phyloP scores from a whole-genome alignment of 2,113 vertebrate genomes.

The Podarcis cretensis region DNA sequence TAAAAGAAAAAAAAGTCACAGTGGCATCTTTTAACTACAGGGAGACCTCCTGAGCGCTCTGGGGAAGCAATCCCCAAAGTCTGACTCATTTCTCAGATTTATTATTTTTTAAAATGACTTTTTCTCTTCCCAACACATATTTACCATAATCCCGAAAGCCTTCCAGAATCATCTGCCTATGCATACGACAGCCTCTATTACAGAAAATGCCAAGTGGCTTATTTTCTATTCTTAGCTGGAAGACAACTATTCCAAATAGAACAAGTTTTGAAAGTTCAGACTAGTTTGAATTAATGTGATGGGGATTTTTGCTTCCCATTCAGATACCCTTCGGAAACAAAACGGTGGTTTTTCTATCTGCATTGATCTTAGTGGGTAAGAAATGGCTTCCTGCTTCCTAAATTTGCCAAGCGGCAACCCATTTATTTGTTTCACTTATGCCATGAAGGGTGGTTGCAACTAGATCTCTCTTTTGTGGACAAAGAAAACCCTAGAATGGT shows the following conservation, averaged over 20 bases:
- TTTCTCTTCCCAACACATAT: constrained; percentile 25
- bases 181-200: neutral
- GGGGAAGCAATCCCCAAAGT: constrained; percentile 6
- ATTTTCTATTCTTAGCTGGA: constrained; percentile 30
- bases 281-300: neutral
- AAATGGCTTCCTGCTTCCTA: neutral
- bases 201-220: constrained; percentile 8
- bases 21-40: neutral
- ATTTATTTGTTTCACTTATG: neutral
- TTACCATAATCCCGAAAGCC: constrained; percentile 24
- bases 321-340: neutral
- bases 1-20: neutral
- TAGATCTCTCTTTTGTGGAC: too few relatives aligned
- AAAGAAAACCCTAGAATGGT: neutral
- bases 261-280: constrained; percentile 23
- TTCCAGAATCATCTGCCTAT: neutral
- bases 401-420: neutral
- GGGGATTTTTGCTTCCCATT: constrained; percentile 4
- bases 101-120: constrained; percentile 2
- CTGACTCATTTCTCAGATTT: constrained; percentile 12
- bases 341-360: neutral
- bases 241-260: constrained; percentile 13
- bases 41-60: neutral
- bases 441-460: neutral
- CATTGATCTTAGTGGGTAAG: neutral